These are phyloP conservation scores for Platynereis dumerilii DNA, from an alignment of 2,888 invertebrate species.

Conservation along the genomic window DNA sequence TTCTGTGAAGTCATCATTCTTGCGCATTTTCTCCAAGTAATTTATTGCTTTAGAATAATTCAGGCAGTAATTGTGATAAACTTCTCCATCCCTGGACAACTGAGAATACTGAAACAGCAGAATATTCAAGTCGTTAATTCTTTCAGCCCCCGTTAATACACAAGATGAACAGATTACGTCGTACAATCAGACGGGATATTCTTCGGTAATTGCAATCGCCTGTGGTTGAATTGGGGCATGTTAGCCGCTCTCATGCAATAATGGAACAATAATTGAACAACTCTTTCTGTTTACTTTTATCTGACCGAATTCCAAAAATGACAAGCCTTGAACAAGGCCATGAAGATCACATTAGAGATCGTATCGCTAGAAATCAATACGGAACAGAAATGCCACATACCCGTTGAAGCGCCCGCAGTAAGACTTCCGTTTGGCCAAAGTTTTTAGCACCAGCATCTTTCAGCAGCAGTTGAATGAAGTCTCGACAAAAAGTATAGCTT, in stretches of 20 bases:
- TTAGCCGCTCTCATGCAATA: not conserved
- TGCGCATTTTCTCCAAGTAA: slow-evolving; percentile 69
- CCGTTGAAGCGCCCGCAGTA: slow-evolving; percentile 69
- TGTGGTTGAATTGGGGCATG: not conserved
- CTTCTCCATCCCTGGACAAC: slow-evolving; percentile 63
- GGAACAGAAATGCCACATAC: slow-evolving; percentile 47
- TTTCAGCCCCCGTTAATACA: not conserved
- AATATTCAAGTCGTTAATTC: not conserved
- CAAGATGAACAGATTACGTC: not conserved
- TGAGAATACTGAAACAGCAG: slow-evolving; percentile 53
- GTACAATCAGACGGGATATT: not conserved
- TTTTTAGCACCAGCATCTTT: slow-evolving; percentile 64
- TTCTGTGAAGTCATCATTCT: slow-evolving; percentile 70
- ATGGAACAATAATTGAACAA: no score
- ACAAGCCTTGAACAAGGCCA: no score
- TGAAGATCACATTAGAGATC: no score
- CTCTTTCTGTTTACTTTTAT: no score
- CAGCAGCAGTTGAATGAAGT: slow-evolving; percentile 67
- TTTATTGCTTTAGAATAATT: slow-evolving; percentile 72
- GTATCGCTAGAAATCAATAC: no score
- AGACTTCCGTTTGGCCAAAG: slow-evolving; percentile 67
- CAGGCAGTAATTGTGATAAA: slow-evolving; percentile 71
- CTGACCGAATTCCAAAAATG: no score
- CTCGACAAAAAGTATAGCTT: slow-evolving; percentile 70
- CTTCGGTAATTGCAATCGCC: not conserved